These are phyloP conservation scores for Cremastinae sp. DNA, from an alignment of 2,888 invertebrate genomes.

Conservation along the genomic window DNA sequence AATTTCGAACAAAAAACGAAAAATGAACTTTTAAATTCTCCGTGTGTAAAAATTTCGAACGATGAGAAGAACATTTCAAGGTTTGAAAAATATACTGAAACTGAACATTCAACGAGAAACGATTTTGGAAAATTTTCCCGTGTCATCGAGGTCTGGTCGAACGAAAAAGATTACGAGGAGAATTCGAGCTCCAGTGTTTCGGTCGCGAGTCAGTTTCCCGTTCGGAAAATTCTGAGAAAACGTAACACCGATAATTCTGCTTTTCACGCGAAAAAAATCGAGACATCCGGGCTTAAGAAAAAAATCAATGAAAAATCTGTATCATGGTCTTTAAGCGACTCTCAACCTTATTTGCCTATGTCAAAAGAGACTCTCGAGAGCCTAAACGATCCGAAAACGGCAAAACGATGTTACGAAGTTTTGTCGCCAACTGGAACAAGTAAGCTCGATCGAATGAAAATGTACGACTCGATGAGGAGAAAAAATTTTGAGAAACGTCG, in stretches of 20 bases:
- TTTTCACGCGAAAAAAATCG: too few relatives aligned
- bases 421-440: conserved; percentile 36
- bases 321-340: background rate
- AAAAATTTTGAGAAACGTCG: background rate
- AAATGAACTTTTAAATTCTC: conserved; percentile 9
- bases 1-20: background rate
- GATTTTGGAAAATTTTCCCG: conserved; percentile 43
- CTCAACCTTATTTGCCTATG: background rate
- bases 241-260: conserved; percentile 11
- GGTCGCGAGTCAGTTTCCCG: conserved; percentile 28
- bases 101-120: background rate
- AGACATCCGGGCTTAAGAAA: too few relatives aligned
- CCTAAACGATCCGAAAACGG: too few relatives aligned
- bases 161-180: background rate
- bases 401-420: conserved; percentile 21
- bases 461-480: conserved; percentile 56
- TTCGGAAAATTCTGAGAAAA: conserved; percentile 33
- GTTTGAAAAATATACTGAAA: conserved; percentile 28
- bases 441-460: conserved; percentile 63
- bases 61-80: background rate
- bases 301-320: too few relatives aligned
- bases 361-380: background rate
- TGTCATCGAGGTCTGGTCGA: conserved; percentile 57
- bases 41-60: background rate
- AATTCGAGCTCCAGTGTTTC: conserved; percentile 17